Evolutionary conservation across 2,888 invertebrate genomes (phyloP), one percentile per base, ranked within the genome.

Genomic region (Lepidocyrtoides sp.): DNA sequence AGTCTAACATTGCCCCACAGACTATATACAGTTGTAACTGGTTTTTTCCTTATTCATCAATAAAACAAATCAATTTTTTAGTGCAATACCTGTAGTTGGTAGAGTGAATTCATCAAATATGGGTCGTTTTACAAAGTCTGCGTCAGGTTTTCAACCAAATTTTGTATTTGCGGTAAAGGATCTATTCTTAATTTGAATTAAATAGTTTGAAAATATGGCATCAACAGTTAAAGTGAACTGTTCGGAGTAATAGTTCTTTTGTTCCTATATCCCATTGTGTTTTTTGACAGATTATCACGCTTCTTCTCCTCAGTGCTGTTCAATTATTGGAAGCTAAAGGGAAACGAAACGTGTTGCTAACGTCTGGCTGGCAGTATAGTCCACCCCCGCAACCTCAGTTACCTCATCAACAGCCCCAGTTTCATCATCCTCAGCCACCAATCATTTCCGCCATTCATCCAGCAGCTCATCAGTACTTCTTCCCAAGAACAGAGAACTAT

Each of bases 401-500:
- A 4, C 66, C 32, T 12, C 66, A 20, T 75, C 66, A 32, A 7
- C 63, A 63, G 14, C 54, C 54, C 17, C 41, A 10, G 14, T n/a
- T 3, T 0, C 36, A 66, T 63, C 29, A 8, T 8, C 63, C 63
- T 20, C 83, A 63, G 12, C 57, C 81, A 29, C 92, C 89, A 12
- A 82, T 83, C 7, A 72, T 89, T 32, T 72, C 83, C 5, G 72
- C 44, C 8, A 20, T 57, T 17, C 75, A 72, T 72, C 83, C 92
- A 7, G 88, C 66, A n/a, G 89, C 85, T 32, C 92, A 94, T 89
- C 93, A 93, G 69, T 93, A 92, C 82, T 93, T 93, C 69, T 93
- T 92, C 72, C 94, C 93, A 0, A 88, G 93, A 12, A 94, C 94
- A 8, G 94, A 94, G 20, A 94, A 94, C 89, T 94, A 94, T 87